phyloP scores from a whole-genome alignment of 2,797 vertebrate species.

The Chloroceryle inda region DNA sequence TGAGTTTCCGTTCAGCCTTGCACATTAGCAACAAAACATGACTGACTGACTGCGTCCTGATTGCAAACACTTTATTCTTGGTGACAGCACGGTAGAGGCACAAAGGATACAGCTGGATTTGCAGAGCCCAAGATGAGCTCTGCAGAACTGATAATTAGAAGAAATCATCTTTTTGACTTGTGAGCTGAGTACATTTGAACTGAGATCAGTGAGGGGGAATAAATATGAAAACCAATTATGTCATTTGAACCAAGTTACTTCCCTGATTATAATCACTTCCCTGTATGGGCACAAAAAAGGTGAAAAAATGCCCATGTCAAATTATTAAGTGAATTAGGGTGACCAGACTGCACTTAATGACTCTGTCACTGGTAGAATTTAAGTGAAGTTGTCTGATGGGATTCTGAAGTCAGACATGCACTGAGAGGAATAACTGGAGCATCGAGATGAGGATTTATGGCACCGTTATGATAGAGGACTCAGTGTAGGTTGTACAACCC shows the following conservation, averaged over 20 bases:
- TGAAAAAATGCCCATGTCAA: slow-evolving; percentile 54
- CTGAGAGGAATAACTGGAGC: slow-evolving; percentile 15
- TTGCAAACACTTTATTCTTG: slow-evolving; percentile 66
- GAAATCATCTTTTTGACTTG: slow-evolving; percentile 71
- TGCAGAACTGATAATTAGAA: slow-evolving; percentile 69
- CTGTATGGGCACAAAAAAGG: slow-evolving; percentile 46
- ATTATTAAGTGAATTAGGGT: slow-evolving; percentile 57
- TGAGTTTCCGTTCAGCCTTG: slow-evolving; percentile 43
- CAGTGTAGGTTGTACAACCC: background rate
- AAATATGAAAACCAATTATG: slow-evolving; percentile 70
- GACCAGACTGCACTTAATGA: slow-evolving; percentile 54
- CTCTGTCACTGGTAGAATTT: slow-evolving; percentile 24
- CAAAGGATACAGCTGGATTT: slow-evolving; percentile 68
- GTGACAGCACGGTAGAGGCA: slow-evolving; percentile 44
- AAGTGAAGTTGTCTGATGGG: slow-evolving; percentile 40
- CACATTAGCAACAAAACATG: slow-evolving; percentile 47
- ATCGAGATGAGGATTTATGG: background rate
- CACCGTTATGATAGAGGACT: background rate
- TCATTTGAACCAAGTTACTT: slow-evolving; percentile 59
- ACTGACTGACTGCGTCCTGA: slow-evolving; percentile 50
- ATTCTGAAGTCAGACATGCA: slow-evolving; percentile 27
- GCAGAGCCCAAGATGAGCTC: slow-evolving; percentile 50
- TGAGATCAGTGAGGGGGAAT: slow-evolving; percentile 62
- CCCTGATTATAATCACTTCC: slow-evolving; percentile 44
- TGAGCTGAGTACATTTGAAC: slow-evolving; percentile 63